Evolutionary conservation across 2,113 vertebrate species (phyloP), one percentile per base, ranked within the genome.

Genomic region (Rhegmatorhina hoffmannsi): DNA sequence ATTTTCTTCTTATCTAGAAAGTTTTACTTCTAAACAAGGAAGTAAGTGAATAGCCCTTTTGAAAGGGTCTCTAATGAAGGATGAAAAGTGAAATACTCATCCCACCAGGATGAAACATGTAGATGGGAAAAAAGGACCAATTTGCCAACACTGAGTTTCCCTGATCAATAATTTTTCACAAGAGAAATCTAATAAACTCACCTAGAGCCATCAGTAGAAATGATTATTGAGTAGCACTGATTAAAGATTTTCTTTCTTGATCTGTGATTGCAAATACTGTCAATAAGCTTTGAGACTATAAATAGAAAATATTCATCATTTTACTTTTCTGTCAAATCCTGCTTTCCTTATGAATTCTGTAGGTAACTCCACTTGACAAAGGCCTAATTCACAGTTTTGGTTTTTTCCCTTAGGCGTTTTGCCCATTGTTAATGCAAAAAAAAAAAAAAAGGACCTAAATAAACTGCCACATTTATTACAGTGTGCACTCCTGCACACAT

Each of bases 331-430:
- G 87, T 96, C 87, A 92, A 91, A 84, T 69, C 62, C 38, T 69
- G 11, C 11, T 62, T 87, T 79, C 19, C 10, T 82, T 89, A 47
- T 46, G 47, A 79, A 52, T 38, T 73, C 34, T 53, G 26, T 50
- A 72, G 40, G 53, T 91, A 94, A 94, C 36, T 82, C 40, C 13
- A 58, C 25, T 82, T 95, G 95, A 94, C 89, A 96, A 94, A 92
- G 52, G 52, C 15, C 40, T 91, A 94, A 69, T 87, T 94, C 81
- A 56, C 67, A 44, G 29, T 36, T 79, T 87, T 82, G 11, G 33
- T 78, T 87, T 84, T 82, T 34, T 68, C 36, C 87, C 74, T 72
- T 52, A 82, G 66, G 89, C 69, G 28, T 75, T 89, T 80, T 67
- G 78, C 49, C 56, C 44, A 60, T 49, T 56, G 34, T 40, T 86